phyloP scores from a whole-genome alignment of 2,113 vertebrate species.

The Alouatta palliata region DNA sequence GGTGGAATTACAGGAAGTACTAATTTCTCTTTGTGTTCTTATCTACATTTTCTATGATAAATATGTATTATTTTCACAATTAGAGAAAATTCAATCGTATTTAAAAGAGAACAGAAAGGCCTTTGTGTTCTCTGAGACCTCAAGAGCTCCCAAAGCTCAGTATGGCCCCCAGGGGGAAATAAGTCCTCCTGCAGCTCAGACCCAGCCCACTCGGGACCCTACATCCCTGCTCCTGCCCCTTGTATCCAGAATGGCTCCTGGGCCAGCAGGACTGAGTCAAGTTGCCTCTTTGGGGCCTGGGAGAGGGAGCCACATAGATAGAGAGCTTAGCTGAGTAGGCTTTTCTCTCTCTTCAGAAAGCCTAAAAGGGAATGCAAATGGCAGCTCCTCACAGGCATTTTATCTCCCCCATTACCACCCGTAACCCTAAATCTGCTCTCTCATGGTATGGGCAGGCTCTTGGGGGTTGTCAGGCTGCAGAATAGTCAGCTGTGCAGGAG shows the following conservation, averaged over 20 bases:
- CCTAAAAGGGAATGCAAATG: not conserved
- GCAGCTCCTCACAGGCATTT: not conserved
- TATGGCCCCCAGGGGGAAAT: not conserved
- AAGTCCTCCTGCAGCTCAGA: too few species aligned
- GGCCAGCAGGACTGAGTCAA: not conserved
- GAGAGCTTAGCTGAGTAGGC: not conserved
- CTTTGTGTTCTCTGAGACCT: not conserved
- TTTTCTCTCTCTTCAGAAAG: not conserved
- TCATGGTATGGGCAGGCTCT: too few species aligned
- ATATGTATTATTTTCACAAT: not conserved
- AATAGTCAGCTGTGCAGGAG: not conserved
- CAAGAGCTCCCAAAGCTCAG: not conserved
- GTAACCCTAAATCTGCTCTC: not conserved
- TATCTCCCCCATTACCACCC: not conserved
- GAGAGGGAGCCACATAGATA: not conserved
- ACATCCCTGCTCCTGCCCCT: not conserved
- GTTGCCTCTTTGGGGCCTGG: not conserved
- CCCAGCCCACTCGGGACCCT: accelerated
- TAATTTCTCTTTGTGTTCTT: too few species aligned
- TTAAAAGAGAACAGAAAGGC: not conserved
- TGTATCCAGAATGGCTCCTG: not conserved
- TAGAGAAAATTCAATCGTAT: not conserved
- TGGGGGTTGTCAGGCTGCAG: not conserved
- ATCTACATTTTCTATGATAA: too few species aligned
- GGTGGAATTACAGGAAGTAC: too few species aligned